phyloP scores from a whole-genome alignment of 2,113 vertebrate genomes.

The Ceyx cyanopectus region DNA sequence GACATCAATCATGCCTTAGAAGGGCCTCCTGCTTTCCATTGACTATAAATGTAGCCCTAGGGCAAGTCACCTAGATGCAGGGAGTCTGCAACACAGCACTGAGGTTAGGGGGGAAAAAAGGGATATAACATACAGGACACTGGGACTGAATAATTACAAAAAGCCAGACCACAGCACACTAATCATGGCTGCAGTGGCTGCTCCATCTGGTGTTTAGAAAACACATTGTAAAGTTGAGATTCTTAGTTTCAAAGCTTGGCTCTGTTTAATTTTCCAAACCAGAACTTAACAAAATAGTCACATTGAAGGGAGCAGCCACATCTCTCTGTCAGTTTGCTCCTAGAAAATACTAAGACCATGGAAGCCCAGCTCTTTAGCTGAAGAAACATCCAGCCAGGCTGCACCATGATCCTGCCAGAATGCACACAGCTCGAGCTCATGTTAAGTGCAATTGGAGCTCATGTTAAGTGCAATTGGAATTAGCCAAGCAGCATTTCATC shows the following conservation, averaged over 20 bases:
- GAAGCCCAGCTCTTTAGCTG: neutral
- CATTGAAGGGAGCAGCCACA: neutral
- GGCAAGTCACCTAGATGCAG: neutral
- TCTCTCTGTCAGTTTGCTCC: neutral
- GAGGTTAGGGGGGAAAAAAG: neutral
- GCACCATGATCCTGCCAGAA: neutral
- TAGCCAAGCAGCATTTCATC: neutral
- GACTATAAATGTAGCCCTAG: neutral
- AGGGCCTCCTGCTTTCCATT: neutral
- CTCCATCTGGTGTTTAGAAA: neutral
- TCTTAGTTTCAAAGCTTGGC: rapidly evolving
- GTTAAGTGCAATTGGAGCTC: too few species aligned
- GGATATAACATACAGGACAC: neutral
- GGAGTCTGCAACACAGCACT: neutral
- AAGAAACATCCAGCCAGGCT: neutral
- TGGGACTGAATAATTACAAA: neutral
- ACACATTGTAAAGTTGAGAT: rapidly evolving
- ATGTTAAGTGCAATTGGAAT: neutral
- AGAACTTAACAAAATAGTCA: neutral
- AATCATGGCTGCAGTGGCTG: neutral
- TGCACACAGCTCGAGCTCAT: neutral
- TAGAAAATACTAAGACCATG: neutral
- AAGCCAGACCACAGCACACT: neutral
- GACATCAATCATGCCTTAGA: neutral
- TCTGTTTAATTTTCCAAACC: neutral